Evolutionary conservation across 2,888 invertebrate species (phyloP).

Genomic region (Tanypteryx hageni): DNA sequence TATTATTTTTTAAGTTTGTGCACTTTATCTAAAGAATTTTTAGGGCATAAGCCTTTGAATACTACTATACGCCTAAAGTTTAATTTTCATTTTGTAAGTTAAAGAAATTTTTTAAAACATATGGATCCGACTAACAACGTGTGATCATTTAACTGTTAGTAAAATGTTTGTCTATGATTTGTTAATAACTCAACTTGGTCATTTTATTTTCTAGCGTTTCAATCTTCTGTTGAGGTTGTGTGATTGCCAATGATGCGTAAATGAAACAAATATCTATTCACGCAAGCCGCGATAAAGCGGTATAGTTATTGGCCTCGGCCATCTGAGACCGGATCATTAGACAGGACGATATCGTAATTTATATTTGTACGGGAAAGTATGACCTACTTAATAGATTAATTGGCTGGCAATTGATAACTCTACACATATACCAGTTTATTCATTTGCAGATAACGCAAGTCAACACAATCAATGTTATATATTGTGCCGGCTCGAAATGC

Average conservation of each 20-base stretch:
- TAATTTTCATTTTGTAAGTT: too few relatives aligned
- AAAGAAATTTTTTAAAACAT: too few relatives aligned
- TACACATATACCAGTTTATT: conserved; percentile 5
- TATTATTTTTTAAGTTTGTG: too few relatives aligned
- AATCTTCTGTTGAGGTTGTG: not conserved
- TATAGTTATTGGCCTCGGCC: not conserved
- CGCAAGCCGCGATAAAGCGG: not conserved
- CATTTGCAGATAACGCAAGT: not conserved
- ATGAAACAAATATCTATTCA: not conserved
- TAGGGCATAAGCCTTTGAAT: too few relatives aligned
- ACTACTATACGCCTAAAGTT: too few relatives aligned
- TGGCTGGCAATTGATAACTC: not conserved
- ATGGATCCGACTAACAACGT: too few relatives aligned
- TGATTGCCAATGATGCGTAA: not conserved
- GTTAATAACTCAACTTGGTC: not conserved
- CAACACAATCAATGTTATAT: not conserved
- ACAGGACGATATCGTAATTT: not conserved
- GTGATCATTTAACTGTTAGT: not conserved
- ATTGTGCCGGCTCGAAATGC: not conserved
- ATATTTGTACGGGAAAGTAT: not conserved
- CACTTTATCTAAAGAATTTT: too few relatives aligned
- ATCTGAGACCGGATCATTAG: conserved; percentile 7
- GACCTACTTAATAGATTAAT: conserved; percentile 29
- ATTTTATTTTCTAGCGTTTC: not conserved
- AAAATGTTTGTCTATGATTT: not conserved